Evolutionary conservation across 2,797 vertebrate genomes (phyloP), one percentile per base, ranked within the genome.

Genomic region (Galaxias olidus): DNA sequence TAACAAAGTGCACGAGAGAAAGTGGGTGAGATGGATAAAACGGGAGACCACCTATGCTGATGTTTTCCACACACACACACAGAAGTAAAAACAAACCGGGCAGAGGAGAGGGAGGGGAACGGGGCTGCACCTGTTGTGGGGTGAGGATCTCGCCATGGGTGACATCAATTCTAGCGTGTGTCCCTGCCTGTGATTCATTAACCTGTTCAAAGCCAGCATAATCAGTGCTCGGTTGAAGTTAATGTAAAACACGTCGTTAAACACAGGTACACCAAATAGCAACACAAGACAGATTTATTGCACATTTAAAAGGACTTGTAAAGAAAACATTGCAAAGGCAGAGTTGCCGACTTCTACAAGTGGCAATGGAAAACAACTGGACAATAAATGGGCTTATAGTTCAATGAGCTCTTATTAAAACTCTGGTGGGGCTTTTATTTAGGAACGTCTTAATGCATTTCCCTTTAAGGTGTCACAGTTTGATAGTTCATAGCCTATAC

Each of bases 21-120:
- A 45, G 50, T 52, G 42, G 48, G 47, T 61, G 43, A 47, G 20
- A 65, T 20, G 69, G 59, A 65, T 63, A 67, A 47, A 80, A 60
- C 73, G 54, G 45, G 13, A 72, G 84, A 87, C 84, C 88, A 90
- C 88, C 88, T 83, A 84, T 88, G 84, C 85, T 85, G 84, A 88
- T 91, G 84, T 88, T 90, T 90, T 91, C 80, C 84, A 88, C 74
- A 79, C 80, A 72, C 71, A 75, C 74, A 80, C 80, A 72, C 71
- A 75, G 80, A 85, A 81, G 72, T 76, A 19, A 86, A 43, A 41
- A 80, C 80, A 84, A 81, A 63, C 80, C 75, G 63, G 65, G 71
- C 78, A n/a, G 20, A 14, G 20, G 30, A 68, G 41, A 9, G 18
- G 0, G 41, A 4, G 12, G 10, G 9, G 14, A 69, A 61, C 56